These are phyloP conservation scores for Calameuta pallipes DNA, from an alignment of 2,888 invertebrate species.

Conservation along the genomic window DNA sequence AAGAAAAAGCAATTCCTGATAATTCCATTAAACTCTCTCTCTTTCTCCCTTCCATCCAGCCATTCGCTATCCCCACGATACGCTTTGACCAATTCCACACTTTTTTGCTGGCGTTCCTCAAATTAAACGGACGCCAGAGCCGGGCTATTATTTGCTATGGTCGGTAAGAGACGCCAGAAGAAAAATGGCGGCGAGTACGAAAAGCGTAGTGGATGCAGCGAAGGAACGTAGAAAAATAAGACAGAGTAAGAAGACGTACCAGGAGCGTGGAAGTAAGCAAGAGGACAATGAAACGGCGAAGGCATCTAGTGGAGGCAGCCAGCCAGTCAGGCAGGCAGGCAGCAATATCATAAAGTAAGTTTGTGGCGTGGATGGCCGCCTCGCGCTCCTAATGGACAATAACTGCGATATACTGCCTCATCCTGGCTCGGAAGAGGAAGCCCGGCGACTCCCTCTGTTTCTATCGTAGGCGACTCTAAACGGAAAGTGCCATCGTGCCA, in stretches of 20 bases:
- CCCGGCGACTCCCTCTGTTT: constrained; percentile 26
- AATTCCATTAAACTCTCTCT: neutral
- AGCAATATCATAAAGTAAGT: constrained; percentile 52
- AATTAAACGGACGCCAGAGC: neutral
- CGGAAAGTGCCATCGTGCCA: constrained; percentile 16
- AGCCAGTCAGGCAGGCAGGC: constrained; percentile 24
- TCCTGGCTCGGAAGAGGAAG: constrained; percentile 33
- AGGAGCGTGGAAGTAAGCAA: neutral
- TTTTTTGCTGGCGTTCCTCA: neutral
- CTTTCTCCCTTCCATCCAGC: neutral
- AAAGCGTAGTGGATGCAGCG: neutral
- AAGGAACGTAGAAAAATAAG: neutral
- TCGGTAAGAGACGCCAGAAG: neutral
- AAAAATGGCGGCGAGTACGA: neutral
- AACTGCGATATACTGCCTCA: constrained; percentile 59
- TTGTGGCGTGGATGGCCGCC: constrained; percentile 56
- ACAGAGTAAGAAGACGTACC: neutral
- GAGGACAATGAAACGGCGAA: neutral
- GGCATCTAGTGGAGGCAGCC: neutral
- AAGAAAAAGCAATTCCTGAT: neutral
- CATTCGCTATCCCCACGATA: neutral
- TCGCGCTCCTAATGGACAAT: constrained; percentile 60
- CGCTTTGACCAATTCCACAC: neutral
- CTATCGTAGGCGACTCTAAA: constrained; percentile 6
- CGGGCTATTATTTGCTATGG: neutral